These are phyloP conservation scores for Melanophora roralis DNA, from an alignment of 2,888 invertebrate species.

Conservation along the genomic window DNA sequence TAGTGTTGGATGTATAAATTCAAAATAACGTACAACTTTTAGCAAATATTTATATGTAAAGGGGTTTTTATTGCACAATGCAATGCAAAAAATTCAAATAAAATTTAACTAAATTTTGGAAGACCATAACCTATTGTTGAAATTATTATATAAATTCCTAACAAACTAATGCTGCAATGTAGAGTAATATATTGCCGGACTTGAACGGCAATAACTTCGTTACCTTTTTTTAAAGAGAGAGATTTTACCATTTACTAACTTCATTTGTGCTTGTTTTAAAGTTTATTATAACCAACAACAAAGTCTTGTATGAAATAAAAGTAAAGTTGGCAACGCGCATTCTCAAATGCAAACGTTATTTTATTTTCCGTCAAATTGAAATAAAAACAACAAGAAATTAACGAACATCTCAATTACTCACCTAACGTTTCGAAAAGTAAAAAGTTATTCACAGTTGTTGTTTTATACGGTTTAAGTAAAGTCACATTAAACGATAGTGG, in stretches of 20 bases:
- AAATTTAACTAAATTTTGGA: no score
- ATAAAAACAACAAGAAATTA: conserved; percentile 23
- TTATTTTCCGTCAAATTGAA: conserved; percentile 2
- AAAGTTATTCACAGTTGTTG: conserved; percentile 55
- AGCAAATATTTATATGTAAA: no score
- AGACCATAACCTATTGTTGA: no score
- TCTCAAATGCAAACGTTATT: conserved; percentile 30
- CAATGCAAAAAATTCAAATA: no score
- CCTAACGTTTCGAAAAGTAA: conserved; percentile 36
- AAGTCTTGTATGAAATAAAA: not conserved
- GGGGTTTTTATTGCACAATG: no score
- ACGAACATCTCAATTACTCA: conserved; percentile 42
- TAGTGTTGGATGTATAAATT: no score
- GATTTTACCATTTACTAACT: not conserved
- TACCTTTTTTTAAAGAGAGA: not conserved
- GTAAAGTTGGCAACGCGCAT: conserved; percentile 56
- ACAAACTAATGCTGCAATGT: no score
- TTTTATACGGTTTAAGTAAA: conserved; percentile 55
- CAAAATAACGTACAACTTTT: no score
- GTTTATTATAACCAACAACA: not conserved
- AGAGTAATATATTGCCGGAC: no score
- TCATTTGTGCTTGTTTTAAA: not conserved
- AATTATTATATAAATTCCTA: no score
- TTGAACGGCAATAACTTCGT: no score
- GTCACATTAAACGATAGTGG: conserved; percentile 32